phyloP scores from a whole-genome alignment of 2,888 invertebrate species.

The Callimorpha dominula region DNA sequence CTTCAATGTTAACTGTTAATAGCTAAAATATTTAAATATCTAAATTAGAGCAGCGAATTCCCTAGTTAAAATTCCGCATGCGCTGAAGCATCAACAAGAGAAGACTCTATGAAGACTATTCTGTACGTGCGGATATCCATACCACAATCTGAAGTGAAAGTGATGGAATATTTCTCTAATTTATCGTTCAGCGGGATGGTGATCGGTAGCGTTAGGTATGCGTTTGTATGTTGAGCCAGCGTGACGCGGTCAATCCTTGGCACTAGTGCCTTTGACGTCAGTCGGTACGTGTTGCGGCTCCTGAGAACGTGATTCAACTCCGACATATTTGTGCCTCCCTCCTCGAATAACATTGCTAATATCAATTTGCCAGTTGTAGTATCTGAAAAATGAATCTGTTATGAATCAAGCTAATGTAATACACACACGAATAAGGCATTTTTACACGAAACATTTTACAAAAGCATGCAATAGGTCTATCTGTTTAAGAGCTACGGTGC shows the following conservation, averaged over 20 bases:
- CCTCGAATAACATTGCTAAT: constrained; percentile 70
- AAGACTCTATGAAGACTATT: constrained; percentile 65
- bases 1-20: not conserved
- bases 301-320: constrained; percentile 75
- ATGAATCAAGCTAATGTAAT: too few species aligned
- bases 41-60: not conserved
- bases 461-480: not conserved
- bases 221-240: constrained; percentile 67
- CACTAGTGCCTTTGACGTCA: constrained; percentile 65
- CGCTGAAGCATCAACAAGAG: not conserved
- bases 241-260: constrained; percentile 66
- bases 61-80: not conserved
- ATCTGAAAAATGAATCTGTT: constrained; percentile 59
- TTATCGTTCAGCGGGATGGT: constrained; percentile 66
- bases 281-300: constrained; percentile 62
- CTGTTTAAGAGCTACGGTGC: not conserved
- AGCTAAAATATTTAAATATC: not conserved
- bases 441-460: not conserved
- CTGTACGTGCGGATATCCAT: constrained; percentile 80
- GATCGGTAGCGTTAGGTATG: constrained; percentile 65
- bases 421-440: not conserved
- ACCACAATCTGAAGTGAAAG: constrained; percentile 78
- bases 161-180: constrained; percentile 72
- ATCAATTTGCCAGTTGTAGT: constrained; percentile 74
- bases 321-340: constrained; percentile 74